Evolutionary conservation across 2,113 vertebrate species (phyloP), one percentile per base, ranked within the genome.

Genomic region (Leiothrix lutea): DNA sequence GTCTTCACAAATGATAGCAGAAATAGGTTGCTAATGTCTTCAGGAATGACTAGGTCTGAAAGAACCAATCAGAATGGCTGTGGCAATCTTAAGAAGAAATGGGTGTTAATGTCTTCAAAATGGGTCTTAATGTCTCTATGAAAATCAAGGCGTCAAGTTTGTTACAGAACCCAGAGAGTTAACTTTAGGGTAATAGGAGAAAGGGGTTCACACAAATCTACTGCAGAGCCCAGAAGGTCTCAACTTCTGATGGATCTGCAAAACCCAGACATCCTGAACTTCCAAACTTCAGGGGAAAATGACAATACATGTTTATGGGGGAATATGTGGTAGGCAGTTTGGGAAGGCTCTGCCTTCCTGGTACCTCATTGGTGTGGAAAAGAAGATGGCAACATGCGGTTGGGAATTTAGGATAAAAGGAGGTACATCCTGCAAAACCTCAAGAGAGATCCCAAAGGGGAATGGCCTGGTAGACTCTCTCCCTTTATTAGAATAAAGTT

Each of bases 271-370:
- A 67, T 6, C 6, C 18, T n/a, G 36, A 40, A 51, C 47, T 58
- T 69, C 22, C 14, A 25, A 58, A 57, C 8, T 18, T 26, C 4
- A 40, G 53, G 42, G 51, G 22, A 13, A 57, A 67, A 67, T 33
- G 8, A 48, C 3, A 3, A n/a, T 22, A 33, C 4, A 17, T 16
- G 6, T 38, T 33, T 47, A 2, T 21, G 21, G 42, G 28, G 22
- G 6, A 67, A 38, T 17, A 26, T 33, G 17, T 33, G n/a, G 28
- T 47, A 47, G n/a, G 28, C 0, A 0, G 51, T 47, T 80, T 31
- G n/a, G n/a, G 28, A 67, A 80, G 51, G n/a, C n/a, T 57, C 22
- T 26, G 16, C 28, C 10, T 47, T 67, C 21, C 22, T 38, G 14
- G 21, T 50, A 38, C 35, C 28, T 50, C n/a, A 67, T 16, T 22